Conservation (phyloP, 2,113 vertebrate species). For the Scartelaos histophorus region DNA sequence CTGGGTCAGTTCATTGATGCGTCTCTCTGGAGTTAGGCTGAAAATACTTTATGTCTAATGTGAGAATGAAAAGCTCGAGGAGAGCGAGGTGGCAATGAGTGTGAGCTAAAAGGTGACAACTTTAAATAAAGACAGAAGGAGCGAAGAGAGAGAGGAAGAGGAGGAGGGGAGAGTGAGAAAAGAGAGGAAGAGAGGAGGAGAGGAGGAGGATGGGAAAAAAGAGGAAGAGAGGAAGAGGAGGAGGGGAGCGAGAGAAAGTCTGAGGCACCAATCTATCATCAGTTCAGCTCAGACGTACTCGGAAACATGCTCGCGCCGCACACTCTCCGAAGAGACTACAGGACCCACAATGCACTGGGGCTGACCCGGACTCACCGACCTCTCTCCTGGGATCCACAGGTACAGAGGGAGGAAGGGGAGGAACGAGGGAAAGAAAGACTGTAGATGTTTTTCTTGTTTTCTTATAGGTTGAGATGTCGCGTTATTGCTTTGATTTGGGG, state of each 20-base stretch:
- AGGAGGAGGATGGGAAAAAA: constrained; percentile 43
- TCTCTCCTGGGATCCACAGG: constrained; percentile 68
- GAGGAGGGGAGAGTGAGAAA: too few relatives aligned
- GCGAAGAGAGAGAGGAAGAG: neutral
- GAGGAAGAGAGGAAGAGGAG: neutral
- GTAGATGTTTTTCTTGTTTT: neutral
- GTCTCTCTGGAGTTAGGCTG: neutral
- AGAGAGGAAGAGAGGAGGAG: neutral
- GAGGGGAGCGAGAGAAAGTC: neutral
- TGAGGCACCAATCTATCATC: constrained; percentile 4
- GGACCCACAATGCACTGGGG: constrained; percentile 63
- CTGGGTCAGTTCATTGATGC: too few relatives aligned
- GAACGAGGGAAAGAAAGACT: neutral
- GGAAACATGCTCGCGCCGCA: constrained; percentile 67
- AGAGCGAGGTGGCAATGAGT: constrained; percentile 16
- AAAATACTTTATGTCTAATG: neutral
- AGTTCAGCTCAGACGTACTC: constrained; percentile 16
- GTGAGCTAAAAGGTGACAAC: constrained; percentile 1
- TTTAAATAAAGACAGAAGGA: too few relatives aligned
- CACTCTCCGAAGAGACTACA: constrained; percentile 61
- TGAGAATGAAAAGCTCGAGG: neutral
- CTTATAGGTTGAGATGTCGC: neutral
- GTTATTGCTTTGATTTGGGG: neutral
- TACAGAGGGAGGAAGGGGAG: constrained; percentile 37
- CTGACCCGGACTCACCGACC: constrained; percentile 27